phyloP scores from a whole-genome alignment of 2,888 invertebrate species.

The Lepeophtheirus nordmannii region DNA sequence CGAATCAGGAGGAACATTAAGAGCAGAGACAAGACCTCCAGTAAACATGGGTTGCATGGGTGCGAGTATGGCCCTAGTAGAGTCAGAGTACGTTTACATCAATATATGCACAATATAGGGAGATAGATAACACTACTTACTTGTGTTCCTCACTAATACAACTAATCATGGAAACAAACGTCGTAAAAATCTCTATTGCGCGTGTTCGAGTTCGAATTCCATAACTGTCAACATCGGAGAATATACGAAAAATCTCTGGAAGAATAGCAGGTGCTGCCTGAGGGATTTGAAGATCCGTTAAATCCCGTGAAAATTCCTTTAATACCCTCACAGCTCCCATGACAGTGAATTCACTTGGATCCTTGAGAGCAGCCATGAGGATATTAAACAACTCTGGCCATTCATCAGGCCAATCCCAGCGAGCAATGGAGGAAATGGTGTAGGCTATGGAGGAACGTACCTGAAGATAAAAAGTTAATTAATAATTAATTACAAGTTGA shows the following conservation, averaged over 20 bases:
- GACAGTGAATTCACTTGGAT: slow-evolving; percentile 39
- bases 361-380: slow-evolving; percentile 42
- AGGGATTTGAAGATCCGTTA: slow-evolving; percentile 47
- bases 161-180: slow-evolving; percentile 43
- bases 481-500: too few species aligned
- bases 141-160: slow-evolving; percentile 42
- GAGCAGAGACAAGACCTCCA: slow-evolving; percentile 44
- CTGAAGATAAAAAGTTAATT: slow-evolving; percentile 29
- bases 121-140: slow-evolving; percentile 38
- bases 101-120: too few species aligned
- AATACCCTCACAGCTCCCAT: slow-evolving; percentile 56
- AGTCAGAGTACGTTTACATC: too few species aligned
- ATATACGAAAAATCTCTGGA: slow-evolving; percentile 45
- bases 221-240: slow-evolving; percentile 36
- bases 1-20: slow-evolving; percentile 40
- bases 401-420: slow-evolving; percentile 54
- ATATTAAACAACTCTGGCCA: slow-evolving; percentile 54
- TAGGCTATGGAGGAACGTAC: slow-evolving; percentile 51
- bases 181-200: slow-evolving; percentile 51
- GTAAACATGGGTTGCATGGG: slow-evolving; percentile 52
- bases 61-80: slow-evolving; percentile 42
- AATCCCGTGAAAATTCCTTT: slow-evolving; percentile 50
- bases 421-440: slow-evolving; percentile 52
- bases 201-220: slow-evolving; percentile 45
- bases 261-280: slow-evolving; percentile 51